Percentiles rank a stretch among this genome's conserved stretches.
These are phyloP conservation scores for Pasiphila rectangulata DNA, from an alignment of 2,888 invertebrate genomes.

Conservation along the genomic window DNA sequence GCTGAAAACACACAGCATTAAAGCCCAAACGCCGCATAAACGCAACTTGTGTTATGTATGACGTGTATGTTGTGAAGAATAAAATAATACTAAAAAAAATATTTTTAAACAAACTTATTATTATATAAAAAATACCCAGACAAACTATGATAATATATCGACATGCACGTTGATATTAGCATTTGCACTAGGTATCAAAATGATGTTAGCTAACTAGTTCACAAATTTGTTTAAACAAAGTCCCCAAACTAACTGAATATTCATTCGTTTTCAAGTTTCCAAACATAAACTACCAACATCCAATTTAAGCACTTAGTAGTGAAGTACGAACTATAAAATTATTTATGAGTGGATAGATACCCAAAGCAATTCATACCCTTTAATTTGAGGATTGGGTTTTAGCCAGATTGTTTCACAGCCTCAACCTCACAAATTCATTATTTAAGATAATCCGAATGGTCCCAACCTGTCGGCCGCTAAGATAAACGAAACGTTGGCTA, in stretches of 20 bases:
- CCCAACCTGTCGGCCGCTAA: conserved; percentile 34
- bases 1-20: too few relatives aligned
- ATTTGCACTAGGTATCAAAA: too few relatives aligned
- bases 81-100: too few relatives aligned
- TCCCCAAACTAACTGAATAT: conserved; percentile 10
- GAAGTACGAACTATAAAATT: background rate
- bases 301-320: background rate
- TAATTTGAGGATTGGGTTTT: conserved; percentile 13
- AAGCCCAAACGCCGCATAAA: too few relatives aligned
- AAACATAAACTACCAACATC: conserved; percentile 6
- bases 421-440: conserved; percentile 35
- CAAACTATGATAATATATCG: too few relatives aligned
- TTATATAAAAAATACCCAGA: too few relatives aligned
- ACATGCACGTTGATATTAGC: too few relatives aligned
- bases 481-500: conserved; percentile 37
- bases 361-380: conserved; percentile 23
- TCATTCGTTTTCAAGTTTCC: conserved; percentile 5
- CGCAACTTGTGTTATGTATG: too few relatives aligned
- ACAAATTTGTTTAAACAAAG: too few relatives aligned
- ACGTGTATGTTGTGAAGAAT: too few relatives aligned
- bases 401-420: conserved; percentile 27
- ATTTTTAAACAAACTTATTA: too few relatives aligned
- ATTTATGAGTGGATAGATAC: conserved; percentile 5
- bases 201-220: too few relatives aligned
- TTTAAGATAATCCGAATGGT: conserved; percentile 35